Evolutionary conservation across 2,113 vertebrate genomes (phyloP).

Genomic region (Deroptyus accipitrinus): DNA sequence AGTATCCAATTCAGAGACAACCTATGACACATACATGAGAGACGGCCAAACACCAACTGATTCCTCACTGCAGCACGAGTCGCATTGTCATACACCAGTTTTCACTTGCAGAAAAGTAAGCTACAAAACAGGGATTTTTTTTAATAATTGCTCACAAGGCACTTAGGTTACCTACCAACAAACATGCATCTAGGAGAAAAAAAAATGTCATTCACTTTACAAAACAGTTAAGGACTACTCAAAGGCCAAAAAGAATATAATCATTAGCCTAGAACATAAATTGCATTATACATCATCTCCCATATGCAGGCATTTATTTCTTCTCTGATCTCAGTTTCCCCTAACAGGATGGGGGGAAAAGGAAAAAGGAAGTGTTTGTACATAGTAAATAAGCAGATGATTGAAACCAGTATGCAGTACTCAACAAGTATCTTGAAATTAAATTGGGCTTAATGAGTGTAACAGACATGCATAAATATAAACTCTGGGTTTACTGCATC

Average conservation of each 20-base stretch:
- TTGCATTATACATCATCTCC: neutral
- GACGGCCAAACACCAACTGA: constrained; percentile 60
- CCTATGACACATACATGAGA: constrained; percentile 70
- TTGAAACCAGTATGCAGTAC: neutral
- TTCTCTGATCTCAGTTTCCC: neutral
- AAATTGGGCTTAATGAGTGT: neutral
- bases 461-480: neutral
- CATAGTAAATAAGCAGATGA: neutral
- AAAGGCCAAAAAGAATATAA: neutral
- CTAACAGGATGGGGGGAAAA: neutral
- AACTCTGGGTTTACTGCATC: neutral
- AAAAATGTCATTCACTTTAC: neutral
- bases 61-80: constrained; percentile 21
- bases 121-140: neutral
- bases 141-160: neutral
- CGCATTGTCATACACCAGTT: neutral
- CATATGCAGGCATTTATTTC: neutral
- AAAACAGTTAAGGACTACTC: neutral
- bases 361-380: neutral
- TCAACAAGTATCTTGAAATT: neutral
- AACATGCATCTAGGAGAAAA: neutral
- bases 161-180: constrained; percentile 53
- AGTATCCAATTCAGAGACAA: constrained; percentile 65
- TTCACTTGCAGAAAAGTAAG: constrained; percentile 3
- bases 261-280: neutral